Conservation (phyloP, 2,113 vertebrate species). For the Cepphus grylle region DNA sequence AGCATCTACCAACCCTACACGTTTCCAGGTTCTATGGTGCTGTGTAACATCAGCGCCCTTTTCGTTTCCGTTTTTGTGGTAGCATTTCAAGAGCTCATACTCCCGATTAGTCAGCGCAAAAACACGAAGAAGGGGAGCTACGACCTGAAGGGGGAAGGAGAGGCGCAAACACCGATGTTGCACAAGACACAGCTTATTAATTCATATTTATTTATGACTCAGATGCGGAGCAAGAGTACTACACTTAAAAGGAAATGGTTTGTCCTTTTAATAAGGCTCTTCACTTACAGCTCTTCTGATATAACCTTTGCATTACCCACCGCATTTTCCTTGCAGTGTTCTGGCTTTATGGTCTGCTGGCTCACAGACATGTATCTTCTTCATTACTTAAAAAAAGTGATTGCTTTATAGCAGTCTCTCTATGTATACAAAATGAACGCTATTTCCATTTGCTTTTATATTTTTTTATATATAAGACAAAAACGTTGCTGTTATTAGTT, state of each 20-base stretch:
- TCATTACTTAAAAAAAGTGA: not conserved
- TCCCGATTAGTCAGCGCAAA: not conserved
- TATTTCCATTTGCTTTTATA: not conserved
- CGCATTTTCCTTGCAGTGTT: not conserved
- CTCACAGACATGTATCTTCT: not conserved
- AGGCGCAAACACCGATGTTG: not conserved
- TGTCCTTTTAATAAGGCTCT: conserved; percentile 32
- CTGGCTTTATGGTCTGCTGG: conserved; percentile 38
- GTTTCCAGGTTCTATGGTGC: not conserved
- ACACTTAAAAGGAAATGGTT: not conserved
- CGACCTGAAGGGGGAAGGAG: not conserved
- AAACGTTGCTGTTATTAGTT: not conserved
- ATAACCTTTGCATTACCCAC: not conserved
- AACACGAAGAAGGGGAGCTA: not conserved
- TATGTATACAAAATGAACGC: not conserved
- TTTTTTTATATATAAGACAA: not conserved
- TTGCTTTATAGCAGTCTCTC: not conserved
- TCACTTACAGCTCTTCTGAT: not conserved
- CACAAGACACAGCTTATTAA: not conserved
- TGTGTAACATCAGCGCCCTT: not conserved
- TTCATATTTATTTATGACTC: not conserved
- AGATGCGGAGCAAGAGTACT: not conserved
- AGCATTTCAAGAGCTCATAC: not conserved
- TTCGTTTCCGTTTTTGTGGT: not conserved
- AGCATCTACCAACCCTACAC: not conserved